Evolutionary conservation across 2,888 invertebrate genomes (phyloP), one percentile per base, ranked within the genome.

Genomic region (Kryphioiulus occultus): DNA sequence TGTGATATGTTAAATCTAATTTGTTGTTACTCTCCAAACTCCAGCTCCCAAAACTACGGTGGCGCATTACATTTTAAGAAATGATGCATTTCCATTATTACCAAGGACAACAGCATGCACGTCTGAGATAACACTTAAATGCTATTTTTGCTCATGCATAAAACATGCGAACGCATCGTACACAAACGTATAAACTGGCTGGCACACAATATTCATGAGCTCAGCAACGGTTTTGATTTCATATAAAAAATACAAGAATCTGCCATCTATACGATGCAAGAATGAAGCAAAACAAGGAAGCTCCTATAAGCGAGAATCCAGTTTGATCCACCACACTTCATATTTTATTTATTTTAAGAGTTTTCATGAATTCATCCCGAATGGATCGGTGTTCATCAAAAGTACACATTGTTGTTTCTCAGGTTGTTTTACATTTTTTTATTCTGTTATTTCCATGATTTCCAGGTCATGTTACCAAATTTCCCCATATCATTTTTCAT

Each of bases 71-170:
- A 68, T 53, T 78, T 78, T 78, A 78, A 78, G 78, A 78, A 78
- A 78, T 78, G 26, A 78, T 78, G 78, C 78, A 78, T 30, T 78
- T 78, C 78, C 78, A 78, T 78, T 78, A 78, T 78, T 78, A 78
- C 30, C 78, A 78, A 78, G 78, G 78, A 78, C 78, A 78, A 78
- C 30, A 30, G 30, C 78, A 78, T 30, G 78, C 78, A 78, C 30
- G 78, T 78, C 78, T 78, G 78, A 78, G 78, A 78, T 78, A 78
- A 78, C 78, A 78, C 78, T 78, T 78, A 78, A 78, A 78, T 30
- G 78, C 30, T 78, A 30, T 78, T 78, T 78, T 78, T 30, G 78
- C 78, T 78, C 78, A 78, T 78, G 78, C 78, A 78, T 78, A 78
- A 78, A 78, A 78, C 78, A 78, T 30, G 30, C 30, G 30, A 78